Base-by-base conservation (phyloP, 1,140 invertebrate genomes). In the Steinernema feltiae region DNA sequence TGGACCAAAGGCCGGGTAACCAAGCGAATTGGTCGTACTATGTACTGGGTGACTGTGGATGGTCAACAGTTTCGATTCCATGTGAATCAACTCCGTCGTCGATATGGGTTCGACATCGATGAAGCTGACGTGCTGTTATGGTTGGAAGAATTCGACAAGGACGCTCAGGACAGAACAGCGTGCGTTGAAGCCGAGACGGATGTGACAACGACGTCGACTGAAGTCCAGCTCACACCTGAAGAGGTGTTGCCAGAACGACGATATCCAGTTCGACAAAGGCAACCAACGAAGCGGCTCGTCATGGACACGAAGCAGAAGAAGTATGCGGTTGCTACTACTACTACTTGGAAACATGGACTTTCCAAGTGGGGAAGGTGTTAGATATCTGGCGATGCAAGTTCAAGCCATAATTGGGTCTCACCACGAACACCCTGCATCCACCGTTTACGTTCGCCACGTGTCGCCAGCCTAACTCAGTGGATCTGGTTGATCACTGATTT, bases 331-430 rank as follows among this genome's bases (percentile, higher is more conserved):
- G n/a, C 41, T n/a, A n/a, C n/a, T n/a, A 7, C 41, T 7, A 15
- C 12, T 63, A 63, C 53, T 63, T 63, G 53, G n/a, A n/a, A n/a
- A n/a, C n/a, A n/a, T n/a, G n/a, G n/a, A n/a, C 7, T 63, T 27
- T 15, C 53, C 53, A 63, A 63, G 53, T 63, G 53, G 53, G 53
- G 53, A 21, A 63, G 53, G 53, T 63, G 53, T 63, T 63, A 21
- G 7, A 18, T 41, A 18, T n/a, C n/a, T n/a, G n/a, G n/a, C n/a
- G n/a, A n/a, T n/a, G n/a, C n/a, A n/a, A n/a, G n/a, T n/a, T n/a
- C n/a, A n/a, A n/a, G n/a, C n/a, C n/a, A n/a, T n/a, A n/a, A n/a
- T n/a, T n/a, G n/a, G n/a, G n/a, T n/a, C n/a, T n/a, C n/a, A n/a
- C n/a, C n/a, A n/a, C n/a, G n/a, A n/a, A n/a, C n/a, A n/a, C n/a